Conservation (phyloP, 2,113 vertebrate genomes). For the Rhea americana region DNA sequence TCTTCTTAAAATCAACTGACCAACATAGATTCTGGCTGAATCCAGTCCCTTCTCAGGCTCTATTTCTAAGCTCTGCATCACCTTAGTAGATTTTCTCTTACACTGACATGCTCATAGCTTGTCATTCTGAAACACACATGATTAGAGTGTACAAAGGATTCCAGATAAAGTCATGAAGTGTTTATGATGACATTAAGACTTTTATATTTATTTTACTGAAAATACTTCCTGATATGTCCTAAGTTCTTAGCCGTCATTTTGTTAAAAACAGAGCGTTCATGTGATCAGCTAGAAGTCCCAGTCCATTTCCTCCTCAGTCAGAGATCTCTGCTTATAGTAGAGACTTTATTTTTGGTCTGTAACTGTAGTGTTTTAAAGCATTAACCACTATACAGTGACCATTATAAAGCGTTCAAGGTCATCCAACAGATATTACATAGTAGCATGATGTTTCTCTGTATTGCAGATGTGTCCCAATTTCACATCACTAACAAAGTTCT, state of each 20-base stretch:
- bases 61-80: not conserved
- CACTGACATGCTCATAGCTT: not conserved
- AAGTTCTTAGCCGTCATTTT: not conserved
- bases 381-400: not conserved
- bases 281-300: not conserved
- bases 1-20: not conserved
- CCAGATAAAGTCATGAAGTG: not conserved
- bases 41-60: not conserved
- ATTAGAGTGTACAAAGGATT: not conserved
- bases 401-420: not conserved
- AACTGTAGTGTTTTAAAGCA: conserved; percentile 1
- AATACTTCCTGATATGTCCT: not conserved
- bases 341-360: not conserved
- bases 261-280: not conserved
- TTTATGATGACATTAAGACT: not conserved
- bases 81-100: not conserved
- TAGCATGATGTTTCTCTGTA: not conserved
- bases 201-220: not conserved
- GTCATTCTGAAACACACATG: not conserved
- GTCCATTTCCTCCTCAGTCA: not conserved
- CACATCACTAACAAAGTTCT: not conserved
- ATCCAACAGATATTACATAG: not conserved
- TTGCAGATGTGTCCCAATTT: not conserved
- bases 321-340: not conserved
- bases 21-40: not conserved